Evolutionary conservation across 2,888 invertebrate species (phyloP).

Genomic region (Halocaridina rubra): DNA sequence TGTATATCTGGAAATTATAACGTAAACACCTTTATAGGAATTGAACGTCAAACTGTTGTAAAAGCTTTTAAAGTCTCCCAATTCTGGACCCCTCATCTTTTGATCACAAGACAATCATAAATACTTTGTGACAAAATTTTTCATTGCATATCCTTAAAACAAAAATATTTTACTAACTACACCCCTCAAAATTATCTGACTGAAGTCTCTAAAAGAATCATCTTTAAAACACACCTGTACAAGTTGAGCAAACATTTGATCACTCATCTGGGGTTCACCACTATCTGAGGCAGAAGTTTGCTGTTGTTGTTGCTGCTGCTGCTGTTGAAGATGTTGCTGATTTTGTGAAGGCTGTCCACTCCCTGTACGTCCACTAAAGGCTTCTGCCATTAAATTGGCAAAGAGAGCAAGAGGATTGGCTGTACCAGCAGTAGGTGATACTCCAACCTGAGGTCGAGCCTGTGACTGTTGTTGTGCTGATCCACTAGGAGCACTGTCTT

Average conservation of each 20-base stretch:
- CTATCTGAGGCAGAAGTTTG: conserved; percentile 18
- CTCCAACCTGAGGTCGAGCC: conserved; percentile 43
- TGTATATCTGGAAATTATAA: too few relatives aligned
- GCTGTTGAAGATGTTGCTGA: conserved; percentile 23
- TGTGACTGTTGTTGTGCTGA: not conserved
- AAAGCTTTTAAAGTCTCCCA: too few relatives aligned
- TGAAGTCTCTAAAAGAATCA: too few relatives aligned
- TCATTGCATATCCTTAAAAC: too few relatives aligned
- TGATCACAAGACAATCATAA: too few relatives aligned
- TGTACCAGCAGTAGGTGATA: conserved; percentile 44
- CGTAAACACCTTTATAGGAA: too few relatives aligned
- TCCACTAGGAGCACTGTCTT: conserved; percentile 18
- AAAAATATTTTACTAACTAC: too few relatives aligned
- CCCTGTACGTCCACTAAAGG: conserved; percentile 26
- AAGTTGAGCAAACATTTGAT: conserved; percentile 59
- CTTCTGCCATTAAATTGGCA: conserved; percentile 51
- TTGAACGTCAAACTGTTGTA: too few relatives aligned
- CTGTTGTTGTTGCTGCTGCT: conserved; percentile 23
- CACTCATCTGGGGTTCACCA: conserved; percentile 44
- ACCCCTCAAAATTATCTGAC: too few relatives aligned
- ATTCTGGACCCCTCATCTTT: too few relatives aligned
- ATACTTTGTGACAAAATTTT: too few relatives aligned
- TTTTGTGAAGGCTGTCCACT: not conserved
- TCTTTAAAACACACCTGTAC: conserved; percentile 35
- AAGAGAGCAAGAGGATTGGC: conserved; percentile 48